These are phyloP conservation scores for Ephydatia muelleri DNA, from an alignment of 37 sponge, comb jelly and placozoan species.

Conservation along the genomic window DNA sequence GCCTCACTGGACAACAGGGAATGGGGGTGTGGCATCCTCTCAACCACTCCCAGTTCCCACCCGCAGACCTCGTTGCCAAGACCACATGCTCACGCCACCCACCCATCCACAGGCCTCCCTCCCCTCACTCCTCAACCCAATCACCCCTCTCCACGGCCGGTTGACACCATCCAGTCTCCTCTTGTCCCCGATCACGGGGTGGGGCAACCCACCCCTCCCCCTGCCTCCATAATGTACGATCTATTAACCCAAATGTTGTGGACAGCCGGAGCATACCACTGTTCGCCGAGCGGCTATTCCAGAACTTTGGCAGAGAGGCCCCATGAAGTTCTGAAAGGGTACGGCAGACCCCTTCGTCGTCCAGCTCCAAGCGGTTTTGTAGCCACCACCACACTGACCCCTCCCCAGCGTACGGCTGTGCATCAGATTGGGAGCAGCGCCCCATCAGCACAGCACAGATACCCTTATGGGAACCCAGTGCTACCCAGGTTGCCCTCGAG, in stretches of 20 bases:
- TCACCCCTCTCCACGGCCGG: not conserved
- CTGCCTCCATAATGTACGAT: not conserved
- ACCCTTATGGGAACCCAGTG: slow-evolving; percentile 20
- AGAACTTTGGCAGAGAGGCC: not conserved
- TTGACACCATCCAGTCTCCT: not conserved
- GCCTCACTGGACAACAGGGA: not conserved
- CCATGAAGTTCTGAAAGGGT: not conserved
- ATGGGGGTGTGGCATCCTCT: not conserved
- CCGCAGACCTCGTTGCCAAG: not conserved
- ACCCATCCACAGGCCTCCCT: slow-evolving; percentile 3
- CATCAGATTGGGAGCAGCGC: not conserved
- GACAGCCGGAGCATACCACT: not conserved
- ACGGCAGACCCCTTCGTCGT: not conserved
- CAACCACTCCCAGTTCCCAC: not conserved
- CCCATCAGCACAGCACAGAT: slow-evolving; percentile 1
- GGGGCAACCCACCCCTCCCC: not conserved
- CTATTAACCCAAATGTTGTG: not conserved
- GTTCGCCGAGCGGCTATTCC: not conserved
- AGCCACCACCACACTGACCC: not conserved
- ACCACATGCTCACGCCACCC: not conserved
- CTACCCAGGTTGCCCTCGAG: not conserved
- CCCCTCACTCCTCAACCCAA: not conserved
- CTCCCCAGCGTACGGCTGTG: not conserved
- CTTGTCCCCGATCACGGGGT: no score
- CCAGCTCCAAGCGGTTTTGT: not conserved